Evolutionary conservation across 1,140 invertebrate species (phyloP).

Genomic region (Trichonephila clavata): DNA sequence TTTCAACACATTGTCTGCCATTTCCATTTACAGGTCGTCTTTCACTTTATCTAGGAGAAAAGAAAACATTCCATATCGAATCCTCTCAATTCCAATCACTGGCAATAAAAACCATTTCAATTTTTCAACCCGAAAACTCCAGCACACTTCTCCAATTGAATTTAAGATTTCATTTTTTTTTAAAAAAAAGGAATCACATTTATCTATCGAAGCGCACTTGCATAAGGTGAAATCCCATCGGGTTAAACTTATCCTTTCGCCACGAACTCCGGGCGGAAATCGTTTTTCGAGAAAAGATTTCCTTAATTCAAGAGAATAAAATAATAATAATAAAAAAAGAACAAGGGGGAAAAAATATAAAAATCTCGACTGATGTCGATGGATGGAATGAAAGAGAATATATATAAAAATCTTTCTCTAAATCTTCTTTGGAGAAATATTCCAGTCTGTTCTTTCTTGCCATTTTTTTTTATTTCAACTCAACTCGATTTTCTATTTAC

Average conservation of each 20-base stretch:
- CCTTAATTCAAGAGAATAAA: conserved; percentile 27
- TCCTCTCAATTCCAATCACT: conserved; percentile 18
- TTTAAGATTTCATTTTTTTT: background rate
- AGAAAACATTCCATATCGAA: conserved; percentile 14
- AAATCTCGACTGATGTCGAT: conserved; percentile 8
- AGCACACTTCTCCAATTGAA: conserved; percentile 17
- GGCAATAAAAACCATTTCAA: conserved; percentile 22
- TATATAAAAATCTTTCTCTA: background rate
- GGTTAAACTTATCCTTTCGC: conserved; percentile 23
- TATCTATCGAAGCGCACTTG: background rate
- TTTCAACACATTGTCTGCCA: background rate
- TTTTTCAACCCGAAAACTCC: background rate
- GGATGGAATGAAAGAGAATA: background rate
- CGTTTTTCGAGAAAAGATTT: background rate
- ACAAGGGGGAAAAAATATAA: background rate
- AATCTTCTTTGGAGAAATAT: background rate
- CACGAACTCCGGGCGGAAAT: background rate
- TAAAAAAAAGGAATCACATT: background rate
- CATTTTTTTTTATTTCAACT: conserved; percentile 24
- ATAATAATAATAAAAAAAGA: background rate
- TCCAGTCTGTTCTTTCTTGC: background rate
- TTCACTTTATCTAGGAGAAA: background rate
- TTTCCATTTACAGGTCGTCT: background rate
- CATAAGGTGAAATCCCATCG: conserved; percentile 20
- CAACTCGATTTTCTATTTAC: conserved; percentile 65